These are phyloP conservation scores for Tuberolachnus salignus DNA, from an alignment of 2,888 invertebrate genomes.

Conservation along the genomic window DNA sequence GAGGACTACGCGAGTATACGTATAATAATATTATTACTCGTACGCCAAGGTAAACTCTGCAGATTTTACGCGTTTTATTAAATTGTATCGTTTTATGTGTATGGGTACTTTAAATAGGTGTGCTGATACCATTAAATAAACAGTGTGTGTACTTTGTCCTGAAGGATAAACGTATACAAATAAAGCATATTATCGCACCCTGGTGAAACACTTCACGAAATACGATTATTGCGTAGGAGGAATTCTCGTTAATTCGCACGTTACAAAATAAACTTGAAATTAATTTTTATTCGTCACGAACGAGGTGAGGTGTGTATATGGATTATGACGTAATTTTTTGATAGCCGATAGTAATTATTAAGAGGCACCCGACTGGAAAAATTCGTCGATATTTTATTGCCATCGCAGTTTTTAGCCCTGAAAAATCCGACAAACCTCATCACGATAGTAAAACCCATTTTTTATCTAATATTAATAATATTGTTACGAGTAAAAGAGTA, in stretches of 20 bases:
- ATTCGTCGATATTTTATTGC: not conserved
- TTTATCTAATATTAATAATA: too few species aligned
- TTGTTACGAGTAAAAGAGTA: too few species aligned
- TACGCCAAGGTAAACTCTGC: too few species aligned
- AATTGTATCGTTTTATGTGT: not conserved
- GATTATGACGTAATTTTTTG: not conserved
- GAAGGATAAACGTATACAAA: not conserved
- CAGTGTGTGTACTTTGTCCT: not conserved
- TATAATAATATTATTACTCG: too few species aligned
- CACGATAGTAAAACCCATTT: not conserved
- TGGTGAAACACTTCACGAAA: not conserved
- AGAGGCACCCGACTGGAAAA: slow-evolving; percentile 23
- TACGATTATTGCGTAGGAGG: not conserved
- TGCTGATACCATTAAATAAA: not conserved
- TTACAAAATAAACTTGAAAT: slow-evolving; percentile 24
- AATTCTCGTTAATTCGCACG: not conserved
- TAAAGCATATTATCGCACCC: not conserved
- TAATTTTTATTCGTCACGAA: slow-evolving; percentile 18
- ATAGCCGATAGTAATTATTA: not conserved
- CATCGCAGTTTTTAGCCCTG: not conserved
- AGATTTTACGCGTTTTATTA: too few species aligned
- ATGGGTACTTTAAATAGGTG: not conserved
- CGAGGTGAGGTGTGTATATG: not conserved
- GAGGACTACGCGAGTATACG: too few species aligned
- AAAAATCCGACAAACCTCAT: slow-evolving; percentile 3